phyloP scores from a whole-genome alignment of 2,888 invertebrate species.

The Eristalis intricaria region DNA sequence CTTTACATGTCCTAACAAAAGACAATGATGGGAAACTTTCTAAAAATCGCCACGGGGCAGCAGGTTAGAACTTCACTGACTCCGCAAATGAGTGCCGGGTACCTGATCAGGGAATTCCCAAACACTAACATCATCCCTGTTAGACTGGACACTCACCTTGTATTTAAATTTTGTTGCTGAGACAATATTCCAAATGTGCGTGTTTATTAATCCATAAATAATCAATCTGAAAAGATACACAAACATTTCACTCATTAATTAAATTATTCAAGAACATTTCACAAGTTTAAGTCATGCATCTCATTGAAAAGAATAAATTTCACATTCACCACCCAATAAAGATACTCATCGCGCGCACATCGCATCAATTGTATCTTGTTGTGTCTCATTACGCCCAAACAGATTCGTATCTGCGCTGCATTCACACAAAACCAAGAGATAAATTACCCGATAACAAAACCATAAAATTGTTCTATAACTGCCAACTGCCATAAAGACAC shows the following conservation, averaged over 20 bases:
- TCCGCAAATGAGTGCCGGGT: too few species aligned
- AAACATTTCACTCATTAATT: background rate
- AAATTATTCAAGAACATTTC: background rate
- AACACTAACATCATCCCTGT: too few species aligned
- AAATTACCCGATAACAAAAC: conserved; percentile 71
- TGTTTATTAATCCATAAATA: conserved; percentile 49
- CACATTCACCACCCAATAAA: conserved; percentile 34
- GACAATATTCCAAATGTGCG: conserved; percentile 36
- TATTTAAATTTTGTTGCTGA: conserved; percentile 6
- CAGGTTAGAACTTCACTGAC: background rate
- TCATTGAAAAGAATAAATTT: conserved; percentile 13
- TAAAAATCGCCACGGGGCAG: conserved; percentile 49
- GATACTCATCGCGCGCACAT: conserved; percentile 23
- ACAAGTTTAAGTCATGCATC: conserved; percentile 21
- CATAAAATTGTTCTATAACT: conserved; percentile 64
- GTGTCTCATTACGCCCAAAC: conserved; percentile 33
- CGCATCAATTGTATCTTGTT: conserved; percentile 57
- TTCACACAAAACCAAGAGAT: conserved; percentile 40
- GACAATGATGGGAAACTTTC: conserved; percentile 40
- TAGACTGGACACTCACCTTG: conserved; percentile 37
- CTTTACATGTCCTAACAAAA: background rate
- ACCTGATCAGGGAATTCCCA: too few species aligned
- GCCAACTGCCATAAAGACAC: conserved; percentile 57
- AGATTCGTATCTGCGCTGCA: conserved; percentile 41
- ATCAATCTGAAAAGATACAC: conserved; percentile 38